These are phyloP conservation scores for Sapayoa aenigma DNA, from an alignment of 2,113 vertebrate species.

Conservation along the genomic window DNA sequence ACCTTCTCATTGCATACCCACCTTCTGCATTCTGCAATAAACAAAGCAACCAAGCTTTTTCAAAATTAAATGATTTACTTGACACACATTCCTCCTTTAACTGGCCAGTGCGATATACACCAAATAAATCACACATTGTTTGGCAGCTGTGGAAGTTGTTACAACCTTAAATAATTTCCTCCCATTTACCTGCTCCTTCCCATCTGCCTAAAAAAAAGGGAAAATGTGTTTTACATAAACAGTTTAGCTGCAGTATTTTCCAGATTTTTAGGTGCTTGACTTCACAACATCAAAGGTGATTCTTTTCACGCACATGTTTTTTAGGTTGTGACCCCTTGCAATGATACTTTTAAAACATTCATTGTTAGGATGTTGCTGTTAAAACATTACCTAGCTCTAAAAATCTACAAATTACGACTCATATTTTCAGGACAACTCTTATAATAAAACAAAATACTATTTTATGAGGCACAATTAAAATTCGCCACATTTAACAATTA, in stretches of 20 bases:
- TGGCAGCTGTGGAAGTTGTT: neutral
- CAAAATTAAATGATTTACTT: neutral
- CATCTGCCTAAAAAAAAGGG: neutral
- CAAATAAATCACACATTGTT: neutral
- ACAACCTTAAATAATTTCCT: neutral
- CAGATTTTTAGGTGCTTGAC: neutral
- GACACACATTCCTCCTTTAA: neutral
- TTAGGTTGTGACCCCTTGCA: neutral
- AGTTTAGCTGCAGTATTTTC: neutral
- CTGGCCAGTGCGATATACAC: neutral
- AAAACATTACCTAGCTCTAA: neutral
- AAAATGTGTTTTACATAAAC: neutral
- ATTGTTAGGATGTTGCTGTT: neutral
- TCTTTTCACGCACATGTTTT: rapidly evolving
- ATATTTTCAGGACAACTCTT: neutral
- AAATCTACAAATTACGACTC: neutral
- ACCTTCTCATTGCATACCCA: neutral
- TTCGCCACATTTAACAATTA: neutral
- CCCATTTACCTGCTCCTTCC: neutral
- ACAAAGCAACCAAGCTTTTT: neutral
- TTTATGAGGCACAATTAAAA: neutral
- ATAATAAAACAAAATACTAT: neutral
- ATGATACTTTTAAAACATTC: neutral
- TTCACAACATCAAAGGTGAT: neutral
- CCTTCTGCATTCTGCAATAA: neutral